These are phyloP conservation scores for Pachyramphus minor DNA, from an alignment of 2,113 vertebrate genomes.

Conservation along the genomic window DNA sequence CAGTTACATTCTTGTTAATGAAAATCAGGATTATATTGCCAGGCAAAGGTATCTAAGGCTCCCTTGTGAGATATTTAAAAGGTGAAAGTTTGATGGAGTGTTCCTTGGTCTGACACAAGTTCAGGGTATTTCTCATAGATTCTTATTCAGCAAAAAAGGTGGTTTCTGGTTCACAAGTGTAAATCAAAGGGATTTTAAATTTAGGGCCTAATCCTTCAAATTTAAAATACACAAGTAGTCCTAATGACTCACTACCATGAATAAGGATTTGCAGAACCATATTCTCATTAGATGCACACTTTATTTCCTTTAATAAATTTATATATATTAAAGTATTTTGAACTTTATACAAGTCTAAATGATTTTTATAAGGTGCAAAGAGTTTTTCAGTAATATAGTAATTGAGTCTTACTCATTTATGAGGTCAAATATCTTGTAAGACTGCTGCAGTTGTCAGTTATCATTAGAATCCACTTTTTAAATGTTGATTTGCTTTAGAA, in stretches of 20 bases:
- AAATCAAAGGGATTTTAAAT: conserved; percentile 32
- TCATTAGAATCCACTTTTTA: neutral
- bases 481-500: neutral
- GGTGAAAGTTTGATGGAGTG: conserved; percentile 62
- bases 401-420: neutral
- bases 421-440: neutral
- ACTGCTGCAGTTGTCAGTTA: conserved; percentile 16
- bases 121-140: conserved; percentile 30
- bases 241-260: neutral
- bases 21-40: conserved; percentile 53
- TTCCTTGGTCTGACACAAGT: conserved; percentile 46
- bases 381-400: neutral
- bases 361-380: neutral
- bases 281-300: neutral
- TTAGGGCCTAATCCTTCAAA: conserved; percentile 26
- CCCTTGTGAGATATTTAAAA: conserved; percentile 63
- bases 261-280: neutral
- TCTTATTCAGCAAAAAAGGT: conserved; percentile 3
- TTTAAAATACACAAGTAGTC: conserved; percentile 27
- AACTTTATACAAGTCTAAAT: neutral
- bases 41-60: conserved; percentile 53
- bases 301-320: neutral
- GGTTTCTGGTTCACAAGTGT: conserved; percentile 19
- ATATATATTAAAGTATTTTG: neutral
- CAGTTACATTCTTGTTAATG: conserved; percentile 57